A percentile compares a stretch with the other conserved stretches of the same genome.
Evolutionary conservation across 2,888 invertebrate species (phyloP).

Genomic region (Pyrrhia umbra): DNA sequence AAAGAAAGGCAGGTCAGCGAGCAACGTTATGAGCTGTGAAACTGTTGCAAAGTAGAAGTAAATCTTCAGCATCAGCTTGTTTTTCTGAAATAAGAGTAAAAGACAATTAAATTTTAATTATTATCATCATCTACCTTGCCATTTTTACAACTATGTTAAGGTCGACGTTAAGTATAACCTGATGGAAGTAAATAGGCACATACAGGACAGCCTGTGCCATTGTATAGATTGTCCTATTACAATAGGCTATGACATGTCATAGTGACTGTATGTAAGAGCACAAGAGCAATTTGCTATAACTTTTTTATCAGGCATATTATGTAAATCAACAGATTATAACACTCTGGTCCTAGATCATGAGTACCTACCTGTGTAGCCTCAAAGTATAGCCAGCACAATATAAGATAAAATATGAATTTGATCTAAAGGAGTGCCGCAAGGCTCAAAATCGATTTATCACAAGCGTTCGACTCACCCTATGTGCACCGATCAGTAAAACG

Average conservation of each 20-base stretch:
- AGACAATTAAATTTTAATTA: not conserved
- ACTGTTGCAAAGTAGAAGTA: constrained; percentile 77
- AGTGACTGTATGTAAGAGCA: too few relatives aligned
- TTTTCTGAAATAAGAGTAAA: constrained; percentile 70
- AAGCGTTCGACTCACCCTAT: constrained; percentile 67
- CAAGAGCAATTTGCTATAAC: too few relatives aligned
- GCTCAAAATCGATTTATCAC: not conserved
- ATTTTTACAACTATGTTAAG: too few relatives aligned
- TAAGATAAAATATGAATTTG: not conserved
- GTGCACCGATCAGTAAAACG: constrained; percentile 73
- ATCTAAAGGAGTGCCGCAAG: not conserved
- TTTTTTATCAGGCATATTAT: not conserved
- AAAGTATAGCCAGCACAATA: too few relatives aligned
- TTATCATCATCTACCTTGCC: not conserved
- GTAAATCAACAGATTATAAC: too few relatives aligned
- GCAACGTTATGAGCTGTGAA: constrained; percentile 72
- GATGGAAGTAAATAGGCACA: too few relatives aligned
- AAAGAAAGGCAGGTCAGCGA: constrained; percentile 73
- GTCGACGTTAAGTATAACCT: too few relatives aligned
- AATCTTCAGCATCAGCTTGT: constrained; percentile 70
- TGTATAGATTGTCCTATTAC: too few relatives aligned
- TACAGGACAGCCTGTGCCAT: too few relatives aligned
- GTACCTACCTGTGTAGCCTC: too few relatives aligned
- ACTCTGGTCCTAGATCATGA: too few relatives aligned
- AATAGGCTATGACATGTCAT: too few relatives aligned